A percentile compares a stretch with the other conserved stretches of the same genome.
These are phyloP conservation scores for Coreoperca whiteheadi DNA, from an alignment of 2,113 vertebrate species.

Conservation along the genomic window DNA sequence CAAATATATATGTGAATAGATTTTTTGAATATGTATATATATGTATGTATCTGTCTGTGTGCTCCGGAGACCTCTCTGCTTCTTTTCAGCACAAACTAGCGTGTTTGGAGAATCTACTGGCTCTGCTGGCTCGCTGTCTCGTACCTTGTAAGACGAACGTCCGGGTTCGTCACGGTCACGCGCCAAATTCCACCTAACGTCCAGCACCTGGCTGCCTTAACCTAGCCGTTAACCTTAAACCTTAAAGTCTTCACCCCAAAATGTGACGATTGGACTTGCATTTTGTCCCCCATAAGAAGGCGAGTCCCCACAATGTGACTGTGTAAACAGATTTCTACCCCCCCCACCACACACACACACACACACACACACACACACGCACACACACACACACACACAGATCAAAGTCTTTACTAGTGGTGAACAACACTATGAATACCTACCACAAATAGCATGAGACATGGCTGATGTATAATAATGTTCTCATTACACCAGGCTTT, in stretches of 20 bases:
- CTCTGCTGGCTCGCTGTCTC: slow-evolving; percentile 18
- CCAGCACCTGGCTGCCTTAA: slow-evolving; percentile 64
- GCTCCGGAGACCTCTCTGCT: not conserved
- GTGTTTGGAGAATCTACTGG: slow-evolving; percentile 14
- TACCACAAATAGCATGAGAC: no score
- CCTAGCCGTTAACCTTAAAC: no score
- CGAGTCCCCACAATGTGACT: no score
- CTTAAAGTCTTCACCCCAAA: no score
- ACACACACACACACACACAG: slow-evolving; percentile 14
- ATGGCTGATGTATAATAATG: no score
- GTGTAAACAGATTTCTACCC: no score
- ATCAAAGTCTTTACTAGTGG: no score
- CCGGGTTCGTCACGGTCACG: slow-evolving; percentile 44
- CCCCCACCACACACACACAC: not conserved
- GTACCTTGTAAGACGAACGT: slow-evolving; percentile 52
- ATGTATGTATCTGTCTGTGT: not conserved
- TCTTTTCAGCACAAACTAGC: not conserved
- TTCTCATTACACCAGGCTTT: no score
- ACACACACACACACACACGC: not conserved
- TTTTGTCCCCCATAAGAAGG: no score
- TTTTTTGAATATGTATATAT: not conserved
- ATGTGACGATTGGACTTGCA: no score
- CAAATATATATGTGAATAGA: not conserved
- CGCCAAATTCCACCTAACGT: slow-evolving; percentile 58
- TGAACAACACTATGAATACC: no score